phyloP scores from a whole-genome alignment of 1,140 invertebrate genomes.

The Dreissena polymorpha region DNA sequence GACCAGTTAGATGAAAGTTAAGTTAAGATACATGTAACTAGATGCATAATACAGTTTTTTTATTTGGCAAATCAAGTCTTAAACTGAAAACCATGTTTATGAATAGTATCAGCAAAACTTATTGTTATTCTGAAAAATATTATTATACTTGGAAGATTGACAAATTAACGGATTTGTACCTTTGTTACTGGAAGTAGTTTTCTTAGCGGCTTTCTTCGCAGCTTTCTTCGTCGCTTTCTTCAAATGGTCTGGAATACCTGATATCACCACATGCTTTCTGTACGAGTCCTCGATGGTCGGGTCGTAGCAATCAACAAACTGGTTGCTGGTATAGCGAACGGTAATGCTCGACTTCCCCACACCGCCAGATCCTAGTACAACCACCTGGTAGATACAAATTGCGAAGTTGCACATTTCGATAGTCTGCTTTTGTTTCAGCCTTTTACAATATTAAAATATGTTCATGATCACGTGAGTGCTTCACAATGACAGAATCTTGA shows the following conservation, averaged over 20 bases:
- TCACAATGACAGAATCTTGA: too few relatives aligned
- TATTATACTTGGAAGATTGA: too few relatives aligned
- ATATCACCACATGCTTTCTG: conserved; percentile 66
- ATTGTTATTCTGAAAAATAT: too few relatives aligned
- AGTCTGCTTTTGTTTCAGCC: neutral
- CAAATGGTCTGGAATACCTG: conserved; percentile 37
- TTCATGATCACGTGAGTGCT: too few relatives aligned
- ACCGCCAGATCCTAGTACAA: conserved; percentile 97
- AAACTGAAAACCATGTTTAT: too few relatives aligned
- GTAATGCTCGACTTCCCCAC: conserved; percentile 98
- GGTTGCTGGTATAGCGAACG: conserved; percentile 95
- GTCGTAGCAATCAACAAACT: conserved; percentile 76
- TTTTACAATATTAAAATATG: too few relatives aligned
- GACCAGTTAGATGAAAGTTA: too few relatives aligned
- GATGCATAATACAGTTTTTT: too few relatives aligned
- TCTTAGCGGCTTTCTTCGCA: conserved; percentile 4
- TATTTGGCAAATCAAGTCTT: too few relatives aligned
- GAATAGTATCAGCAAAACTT: too few relatives aligned
- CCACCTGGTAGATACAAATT: conserved; percentile 87
- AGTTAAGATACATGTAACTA: too few relatives aligned
- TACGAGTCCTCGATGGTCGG: conserved; percentile 78
- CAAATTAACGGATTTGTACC: too few relatives aligned
- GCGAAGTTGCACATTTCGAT: neutral
- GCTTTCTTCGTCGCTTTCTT: conserved; percentile 26
- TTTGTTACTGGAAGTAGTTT: neutral